A percentile compares a stretch with the other conserved stretches of the same genome.
These are phyloP conservation scores for Pogonocichla stellata DNA, from an alignment of 2,113 vertebrate genomes.

Conservation along the genomic window DNA sequence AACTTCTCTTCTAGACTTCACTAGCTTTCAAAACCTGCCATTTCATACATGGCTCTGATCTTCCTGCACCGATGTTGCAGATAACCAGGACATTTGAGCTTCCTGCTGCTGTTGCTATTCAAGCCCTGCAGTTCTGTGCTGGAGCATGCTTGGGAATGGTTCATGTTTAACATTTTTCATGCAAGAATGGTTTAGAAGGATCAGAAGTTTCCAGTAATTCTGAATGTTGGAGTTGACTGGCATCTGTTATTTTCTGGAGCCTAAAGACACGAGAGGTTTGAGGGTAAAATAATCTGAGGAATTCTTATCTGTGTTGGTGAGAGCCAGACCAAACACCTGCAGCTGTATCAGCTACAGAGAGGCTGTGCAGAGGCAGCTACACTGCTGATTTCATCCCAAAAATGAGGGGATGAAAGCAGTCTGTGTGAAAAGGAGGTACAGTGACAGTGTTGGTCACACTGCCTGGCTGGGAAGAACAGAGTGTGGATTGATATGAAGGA, in stretches of 20 bases:
- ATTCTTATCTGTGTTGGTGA: fast-evolving
- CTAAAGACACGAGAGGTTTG: background rate
- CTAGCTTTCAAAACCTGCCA: background rate
- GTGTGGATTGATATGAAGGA: too few relatives aligned
- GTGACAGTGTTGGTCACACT: background rate
- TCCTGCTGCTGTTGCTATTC: background rate
- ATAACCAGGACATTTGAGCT: background rate
- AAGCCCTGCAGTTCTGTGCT: background rate
- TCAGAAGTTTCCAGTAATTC: background rate
- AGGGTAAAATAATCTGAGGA: background rate
- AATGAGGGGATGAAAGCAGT: background rate
- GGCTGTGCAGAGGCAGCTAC: background rate
- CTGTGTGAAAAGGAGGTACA: fast-evolving
- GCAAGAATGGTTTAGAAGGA: background rate
- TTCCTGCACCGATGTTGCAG: background rate
- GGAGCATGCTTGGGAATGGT: background rate
- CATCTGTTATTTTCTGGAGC: background rate
- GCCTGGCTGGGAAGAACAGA: background rate
- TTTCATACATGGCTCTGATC: background rate
- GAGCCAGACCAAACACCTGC: background rate
- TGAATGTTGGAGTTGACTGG: background rate
- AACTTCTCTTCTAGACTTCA: background rate
- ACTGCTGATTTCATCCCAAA: background rate
- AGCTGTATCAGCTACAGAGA: background rate
- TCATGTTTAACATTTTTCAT: background rate